Percentiles rank a stretch among this genome's conserved stretches.
phyloP scores from a whole-genome alignment of 2,888 invertebrate species.

The Autographa gamma region DNA sequence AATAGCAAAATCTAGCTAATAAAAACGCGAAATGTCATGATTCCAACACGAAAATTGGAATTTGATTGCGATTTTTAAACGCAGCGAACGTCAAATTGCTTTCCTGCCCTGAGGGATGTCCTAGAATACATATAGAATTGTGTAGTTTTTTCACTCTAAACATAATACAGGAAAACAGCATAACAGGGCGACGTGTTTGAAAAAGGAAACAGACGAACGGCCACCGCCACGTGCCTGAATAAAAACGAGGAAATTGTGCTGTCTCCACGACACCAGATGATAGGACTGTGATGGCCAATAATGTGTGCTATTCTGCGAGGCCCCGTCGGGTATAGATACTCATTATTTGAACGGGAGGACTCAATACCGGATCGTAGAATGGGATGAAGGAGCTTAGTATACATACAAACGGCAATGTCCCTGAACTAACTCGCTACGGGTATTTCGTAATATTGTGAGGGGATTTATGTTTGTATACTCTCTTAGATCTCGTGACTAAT shows the following conservation, averaged over 20 bases:
- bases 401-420: constrained; percentile 51
- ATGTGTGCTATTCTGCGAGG: constrained; percentile 37
- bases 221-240: constrained; percentile 35
- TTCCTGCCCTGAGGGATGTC: constrained; percentile 15
- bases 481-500: constrained; percentile 38
- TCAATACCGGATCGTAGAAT: constrained; percentile 48
- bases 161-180: constrained; percentile 6
- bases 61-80: constrained; percentile 50
- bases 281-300: constrained; percentile 52
- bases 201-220: constrained; percentile 38
- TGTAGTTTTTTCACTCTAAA: constrained; percentile 3
- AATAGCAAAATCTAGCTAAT: constrained; percentile 25
- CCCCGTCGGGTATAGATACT: constrained; percentile 30
- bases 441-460: constrained; percentile 50
- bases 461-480: constrained; percentile 46
- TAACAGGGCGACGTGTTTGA: constrained; percentile 14
- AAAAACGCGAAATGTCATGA: constrained; percentile 24
- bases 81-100: constrained; percentile 42
- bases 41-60: constrained; percentile 47
- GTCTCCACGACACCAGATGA: constrained; percentile 46
- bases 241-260: constrained; percentile 57
- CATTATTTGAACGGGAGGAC: constrained; percentile 28
- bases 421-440: constrained; percentile 45
- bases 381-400: constrained; percentile 52
- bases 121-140: neutral